Base-by-base conservation (phyloP, 2,797 vertebrate genomes). In the Tamandua tetradactyla region DNA sequence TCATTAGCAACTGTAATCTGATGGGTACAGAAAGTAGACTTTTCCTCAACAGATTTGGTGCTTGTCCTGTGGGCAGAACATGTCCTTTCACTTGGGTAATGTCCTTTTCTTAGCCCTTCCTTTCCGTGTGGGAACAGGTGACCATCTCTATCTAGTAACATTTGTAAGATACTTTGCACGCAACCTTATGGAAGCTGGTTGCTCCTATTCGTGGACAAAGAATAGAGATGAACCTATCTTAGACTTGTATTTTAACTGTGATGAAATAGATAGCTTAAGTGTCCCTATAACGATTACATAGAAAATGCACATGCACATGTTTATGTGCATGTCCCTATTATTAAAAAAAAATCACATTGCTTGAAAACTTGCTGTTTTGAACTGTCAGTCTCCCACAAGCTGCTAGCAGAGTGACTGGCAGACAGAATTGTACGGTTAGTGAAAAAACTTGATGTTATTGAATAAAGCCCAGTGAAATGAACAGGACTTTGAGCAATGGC, bases 361-460 rank as follows among this genome's bases (percentile, higher is more conserved):
- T 76, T 49, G 32, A 83, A 88, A 88, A 71, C 71, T 75, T 42
- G 14, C 30, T 79, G 18, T 69, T 87, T 80, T 57, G n/a, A 76
- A 62, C 90, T 76, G 86, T 94, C 96, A 91, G 57, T 84, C 66
- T 80, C 44, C 87, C 59, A 62, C 44, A 78, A 35, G 72, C 76
- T 23, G 44, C 76, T 68, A 37, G 69, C 55, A 30, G n/a, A 64
- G 32, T 85, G 93, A 95, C 27, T 92, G 96, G 80, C 93, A 95
- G 89, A 81, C 25, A 71, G 88, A 96, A 93, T 35, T 87, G 61
- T 32, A 57, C 57, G 25, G 30, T 97, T 85, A 94, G 72, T 71
- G 79, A 84, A 30, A 92, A 96, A 88, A 10, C 35, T 81, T 90
- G 68, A 69, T 66, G 52, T 85, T 55, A 81, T 57, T 89, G 91